Conservation (phyloP, 2,797 vertebrate genomes). For the Gastrophryne carolinensis region DNA sequence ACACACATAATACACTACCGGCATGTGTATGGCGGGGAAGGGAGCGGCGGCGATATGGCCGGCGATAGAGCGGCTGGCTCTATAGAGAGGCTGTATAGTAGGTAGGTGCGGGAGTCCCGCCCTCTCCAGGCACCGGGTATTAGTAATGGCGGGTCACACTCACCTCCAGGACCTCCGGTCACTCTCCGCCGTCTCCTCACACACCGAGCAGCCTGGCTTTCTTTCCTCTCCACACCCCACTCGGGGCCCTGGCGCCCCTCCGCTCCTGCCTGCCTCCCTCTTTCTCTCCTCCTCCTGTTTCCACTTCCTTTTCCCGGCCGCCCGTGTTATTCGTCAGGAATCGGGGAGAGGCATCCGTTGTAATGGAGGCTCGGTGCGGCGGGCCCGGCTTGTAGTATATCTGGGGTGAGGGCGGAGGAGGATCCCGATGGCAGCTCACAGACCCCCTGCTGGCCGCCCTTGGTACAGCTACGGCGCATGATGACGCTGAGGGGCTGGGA, state of each 20-base stretch:
- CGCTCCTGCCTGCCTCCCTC: not conserved
- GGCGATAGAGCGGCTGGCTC: too few species aligned
- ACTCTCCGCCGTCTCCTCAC: not conserved
- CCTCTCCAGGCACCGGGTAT: too few species aligned
- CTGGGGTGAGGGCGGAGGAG: not conserved
- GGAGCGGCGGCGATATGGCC: too few species aligned
- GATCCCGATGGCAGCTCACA: constrained; percentile 7
- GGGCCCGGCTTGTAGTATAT: constrained; percentile 4
- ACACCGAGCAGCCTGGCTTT: not conserved
- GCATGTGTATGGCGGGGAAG: not conserved
- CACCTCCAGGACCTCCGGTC: constrained; percentile 14
- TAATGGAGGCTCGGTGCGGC: constrained; percentile 1
- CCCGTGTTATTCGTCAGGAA: not conserved
- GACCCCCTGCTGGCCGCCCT: constrained; percentile 9
- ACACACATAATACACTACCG: too few species aligned
- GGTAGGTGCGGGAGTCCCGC: too few species aligned
- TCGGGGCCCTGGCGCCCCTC: constrained; percentile 31
- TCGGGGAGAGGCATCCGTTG: not conserved
- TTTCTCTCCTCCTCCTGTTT: constrained; percentile 14
- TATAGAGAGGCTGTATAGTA: too few species aligned
- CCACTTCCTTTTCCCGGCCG: constrained; percentile 16
- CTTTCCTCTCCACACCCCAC: constrained; percentile 11
- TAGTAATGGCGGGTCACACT: too few species aligned
- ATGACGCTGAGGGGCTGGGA: not conserved
- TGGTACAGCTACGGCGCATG: not conserved